These are phyloP conservation scores for Lanius collurio DNA, from an alignment of 2,113 vertebrate species.

Conservation along the genomic window DNA sequence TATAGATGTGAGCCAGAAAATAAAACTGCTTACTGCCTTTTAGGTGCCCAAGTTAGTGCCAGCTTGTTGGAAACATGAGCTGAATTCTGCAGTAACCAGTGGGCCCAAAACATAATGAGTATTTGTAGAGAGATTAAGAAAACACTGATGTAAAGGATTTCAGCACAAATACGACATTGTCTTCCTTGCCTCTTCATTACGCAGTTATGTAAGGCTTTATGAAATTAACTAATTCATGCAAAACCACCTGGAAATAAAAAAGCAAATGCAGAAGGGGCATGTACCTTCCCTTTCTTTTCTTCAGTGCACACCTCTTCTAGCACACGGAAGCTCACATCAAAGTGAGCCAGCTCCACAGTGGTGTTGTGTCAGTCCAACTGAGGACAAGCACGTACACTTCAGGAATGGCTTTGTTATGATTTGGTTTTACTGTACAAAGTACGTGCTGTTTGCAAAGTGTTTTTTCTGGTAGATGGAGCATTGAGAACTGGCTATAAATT, in stretches of 20 bases:
- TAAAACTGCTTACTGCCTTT: background rate
- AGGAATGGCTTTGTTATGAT: background rate
- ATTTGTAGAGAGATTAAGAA: background rate
- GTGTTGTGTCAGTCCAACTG: background rate
- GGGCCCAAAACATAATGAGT: background rate
- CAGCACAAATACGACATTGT: slow-evolving; percentile 29
- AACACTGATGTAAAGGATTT: slow-evolving; percentile 17
- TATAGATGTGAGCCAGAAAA: background rate
- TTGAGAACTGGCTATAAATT: background rate
- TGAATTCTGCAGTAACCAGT: background rate
- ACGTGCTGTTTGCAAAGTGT: background rate
- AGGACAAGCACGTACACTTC: background rate
- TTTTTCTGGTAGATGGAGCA: background rate
- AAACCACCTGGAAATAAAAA: background rate
- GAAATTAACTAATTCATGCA: slow-evolving; percentile 7
- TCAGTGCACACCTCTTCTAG: background rate
- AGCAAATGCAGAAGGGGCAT: background rate
- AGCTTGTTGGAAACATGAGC: background rate
- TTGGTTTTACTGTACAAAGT: background rate
- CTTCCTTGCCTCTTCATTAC: background rate
- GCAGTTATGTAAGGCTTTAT: background rate
- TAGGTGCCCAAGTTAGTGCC: background rate
- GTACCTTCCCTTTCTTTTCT: background rate
- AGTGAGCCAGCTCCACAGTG: background rate
- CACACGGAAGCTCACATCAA: background rate